phyloP scores from a whole-genome alignment of 2,888 invertebrate species.

The Philaethria dido region DNA sequence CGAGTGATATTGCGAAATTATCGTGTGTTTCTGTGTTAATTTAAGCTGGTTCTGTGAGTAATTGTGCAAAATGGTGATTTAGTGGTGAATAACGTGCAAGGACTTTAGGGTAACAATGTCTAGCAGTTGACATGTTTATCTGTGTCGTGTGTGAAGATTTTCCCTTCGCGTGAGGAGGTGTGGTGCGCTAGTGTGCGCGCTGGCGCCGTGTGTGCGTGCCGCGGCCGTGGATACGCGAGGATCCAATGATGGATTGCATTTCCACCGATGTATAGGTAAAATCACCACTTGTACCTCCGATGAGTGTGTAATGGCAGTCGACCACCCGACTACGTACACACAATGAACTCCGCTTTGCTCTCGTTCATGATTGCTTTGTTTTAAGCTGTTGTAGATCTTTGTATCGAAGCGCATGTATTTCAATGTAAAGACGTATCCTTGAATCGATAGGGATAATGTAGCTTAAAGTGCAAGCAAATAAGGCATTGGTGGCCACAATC shows the following conservation, averaged over 20 bases:
- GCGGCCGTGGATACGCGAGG: slow-evolving; percentile 70
- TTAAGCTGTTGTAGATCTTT: slow-evolving; percentile 53
- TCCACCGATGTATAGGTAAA: slow-evolving; percentile 82
- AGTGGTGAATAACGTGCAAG: slow-evolving; percentile 80
- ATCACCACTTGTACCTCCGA: slow-evolving; percentile 63
- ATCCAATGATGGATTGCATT: slow-evolving; percentile 83
- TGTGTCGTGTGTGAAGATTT: slow-evolving; percentile 84
- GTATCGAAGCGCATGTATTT: slow-evolving; percentile 59
- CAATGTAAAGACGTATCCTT: slow-evolving; percentile 57
- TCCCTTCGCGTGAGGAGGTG: slow-evolving; percentile 83
- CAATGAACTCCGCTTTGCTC: slow-evolving; percentile 44
- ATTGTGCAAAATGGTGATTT: slow-evolving; percentile 73
- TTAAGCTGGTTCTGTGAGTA: slow-evolving; percentile 74
- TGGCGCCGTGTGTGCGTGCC: slow-evolving; percentile 69
- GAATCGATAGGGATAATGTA: slow-evolving; percentile 64
- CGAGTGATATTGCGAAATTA: slow-evolving; percentile 78
- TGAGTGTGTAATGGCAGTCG: slow-evolving; percentile 53
- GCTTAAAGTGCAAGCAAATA: slow-evolving; percentile 48
- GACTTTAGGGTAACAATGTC: slow-evolving; percentile 82
- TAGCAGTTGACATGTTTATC: slow-evolving; percentile 84
- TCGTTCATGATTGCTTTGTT: slow-evolving; percentile 60
- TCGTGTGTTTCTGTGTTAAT: slow-evolving; percentile 76
- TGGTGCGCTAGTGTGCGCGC: slow-evolving; percentile 73
- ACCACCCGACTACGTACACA: slow-evolving; percentile 53
- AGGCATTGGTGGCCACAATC: slow-evolving; percentile 34